Percentiles rank a stretch among this genome's conserved stretches.
phyloP scores from a whole-genome alignment of 2,888 invertebrate genomes.

The Fragum whitleyi region DNA sequence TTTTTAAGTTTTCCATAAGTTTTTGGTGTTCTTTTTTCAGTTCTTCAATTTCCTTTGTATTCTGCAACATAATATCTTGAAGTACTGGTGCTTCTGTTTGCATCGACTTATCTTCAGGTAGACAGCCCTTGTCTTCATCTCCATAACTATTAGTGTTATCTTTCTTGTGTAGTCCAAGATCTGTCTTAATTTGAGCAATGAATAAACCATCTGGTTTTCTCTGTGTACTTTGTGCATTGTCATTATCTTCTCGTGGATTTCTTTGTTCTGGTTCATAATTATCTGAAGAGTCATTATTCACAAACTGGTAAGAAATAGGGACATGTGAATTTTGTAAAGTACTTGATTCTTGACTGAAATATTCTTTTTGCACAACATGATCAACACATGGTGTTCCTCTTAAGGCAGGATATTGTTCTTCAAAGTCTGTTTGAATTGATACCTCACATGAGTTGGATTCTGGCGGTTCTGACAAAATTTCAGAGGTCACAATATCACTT shows the following conservation, averaged over 20 bases:
- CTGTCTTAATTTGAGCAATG: conserved; percentile 48
- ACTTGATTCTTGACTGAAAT: neutral
- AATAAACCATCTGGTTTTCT: conserved; percentile 23
- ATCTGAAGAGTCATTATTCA: neutral
- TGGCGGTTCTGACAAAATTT: conserved; percentile 42
- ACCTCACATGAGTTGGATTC: conserved; percentile 47
- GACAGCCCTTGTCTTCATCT: neutral
- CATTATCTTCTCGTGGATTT: neutral
- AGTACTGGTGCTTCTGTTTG: conserved; percentile 4
- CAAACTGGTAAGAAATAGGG: neutral
- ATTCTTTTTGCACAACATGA: neutral
- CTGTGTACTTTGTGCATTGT: neutral
- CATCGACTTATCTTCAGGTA: too few relatives aligned
- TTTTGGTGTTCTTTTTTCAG: conserved; percentile 76
- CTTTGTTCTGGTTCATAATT: neutral
- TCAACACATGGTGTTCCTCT: neutral
- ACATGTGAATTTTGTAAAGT: neutral
- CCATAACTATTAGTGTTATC: neutral
- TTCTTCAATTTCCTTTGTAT: conserved; percentile 73
- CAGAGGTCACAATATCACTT: conserved; percentile 54
- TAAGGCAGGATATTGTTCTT: neutral
- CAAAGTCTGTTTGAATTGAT: conserved; percentile 57
- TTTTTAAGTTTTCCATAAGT: conserved; percentile 75
- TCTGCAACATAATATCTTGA: conserved; percentile 50
- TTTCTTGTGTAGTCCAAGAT: conserved; percentile 30